Conservation (phyloP, 2,797 vertebrate genomes). For the Chaetophractus vellerosus region DNA sequence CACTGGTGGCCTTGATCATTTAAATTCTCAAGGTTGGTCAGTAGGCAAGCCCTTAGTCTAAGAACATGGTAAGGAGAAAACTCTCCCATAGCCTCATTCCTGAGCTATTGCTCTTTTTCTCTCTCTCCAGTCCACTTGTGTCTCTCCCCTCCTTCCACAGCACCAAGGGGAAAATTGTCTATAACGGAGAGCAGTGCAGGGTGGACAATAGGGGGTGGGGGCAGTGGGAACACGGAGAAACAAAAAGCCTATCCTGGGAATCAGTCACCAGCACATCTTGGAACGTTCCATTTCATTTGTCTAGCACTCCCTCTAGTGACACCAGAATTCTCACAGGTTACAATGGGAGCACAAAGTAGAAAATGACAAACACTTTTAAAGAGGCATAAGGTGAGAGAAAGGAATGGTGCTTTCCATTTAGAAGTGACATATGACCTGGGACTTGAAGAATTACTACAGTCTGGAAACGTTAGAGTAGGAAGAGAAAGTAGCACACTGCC, state of each 20-base stretch:
- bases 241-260: neutral
- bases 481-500: neutral
- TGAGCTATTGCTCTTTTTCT: neutral
- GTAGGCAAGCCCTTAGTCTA: neutral
- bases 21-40: neutral
- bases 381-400: neutral
- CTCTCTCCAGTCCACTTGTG: neutral
- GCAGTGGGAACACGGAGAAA: neutral
- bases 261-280: neutral
- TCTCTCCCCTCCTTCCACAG: neutral
- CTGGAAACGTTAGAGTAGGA: neutral
- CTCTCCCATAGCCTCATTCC: neutral
- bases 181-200: neutral
- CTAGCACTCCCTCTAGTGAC: conserved; percentile 76
- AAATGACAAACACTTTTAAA: neutral
- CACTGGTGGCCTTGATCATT: neutral
- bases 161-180: neutral
- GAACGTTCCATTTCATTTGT: conserved; percentile 62
- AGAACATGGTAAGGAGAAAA: neutral
- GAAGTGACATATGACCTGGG: neutral
- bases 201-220: neutral
- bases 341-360: neutral
- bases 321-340: conserved; percentile 25
- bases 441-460: neutral
- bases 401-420: neutral